These are phyloP conservation scores for Dryobates pubescens DNA, from an alignment of 2,797 vertebrate genomes.

Conservation along the genomic window DNA sequence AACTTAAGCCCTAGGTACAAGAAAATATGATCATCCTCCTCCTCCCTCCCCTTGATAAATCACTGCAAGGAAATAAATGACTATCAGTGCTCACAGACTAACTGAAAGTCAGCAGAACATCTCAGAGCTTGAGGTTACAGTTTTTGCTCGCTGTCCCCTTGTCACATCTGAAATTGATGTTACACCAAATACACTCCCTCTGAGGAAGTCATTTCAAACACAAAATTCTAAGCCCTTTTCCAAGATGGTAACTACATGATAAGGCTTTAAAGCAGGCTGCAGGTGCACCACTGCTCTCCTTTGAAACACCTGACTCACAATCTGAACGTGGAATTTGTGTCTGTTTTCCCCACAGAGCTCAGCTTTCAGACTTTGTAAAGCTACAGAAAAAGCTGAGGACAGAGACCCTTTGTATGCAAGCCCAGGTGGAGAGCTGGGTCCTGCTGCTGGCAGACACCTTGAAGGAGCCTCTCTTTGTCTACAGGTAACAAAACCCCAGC, in stretches of 20 bases:
- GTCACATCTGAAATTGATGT: not conserved
- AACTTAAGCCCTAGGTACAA: not conserved
- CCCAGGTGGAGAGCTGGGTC: conserved; percentile 50
- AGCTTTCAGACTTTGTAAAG: conserved; percentile 52
- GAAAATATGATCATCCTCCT: not conserved
- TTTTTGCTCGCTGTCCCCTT: not conserved
- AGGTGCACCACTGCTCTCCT: not conserved
- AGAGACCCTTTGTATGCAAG: conserved; percentile 69
- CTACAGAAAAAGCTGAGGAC: conserved; percentile 41
- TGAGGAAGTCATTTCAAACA: not conserved
- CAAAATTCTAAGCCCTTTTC: not conserved
- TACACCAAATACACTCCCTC: not conserved
- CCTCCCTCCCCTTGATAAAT: not conserved
- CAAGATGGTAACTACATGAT: not conserved
- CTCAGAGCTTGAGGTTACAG: not conserved
- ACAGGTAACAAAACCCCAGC: conserved; percentile 53
- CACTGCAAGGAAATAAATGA: not conserved
- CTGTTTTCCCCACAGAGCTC: conserved; percentile 41
- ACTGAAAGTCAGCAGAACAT: not conserved
- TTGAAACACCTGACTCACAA: not conserved
- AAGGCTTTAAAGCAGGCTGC: not conserved
- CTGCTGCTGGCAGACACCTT: conserved; percentile 38
- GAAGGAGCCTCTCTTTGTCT: conserved; percentile 56
- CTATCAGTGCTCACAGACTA: not conserved
- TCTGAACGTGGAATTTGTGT: not conserved